Conservation (phyloP, 2,888 invertebrate genomes). For the Periphyllus acericola region DNA sequence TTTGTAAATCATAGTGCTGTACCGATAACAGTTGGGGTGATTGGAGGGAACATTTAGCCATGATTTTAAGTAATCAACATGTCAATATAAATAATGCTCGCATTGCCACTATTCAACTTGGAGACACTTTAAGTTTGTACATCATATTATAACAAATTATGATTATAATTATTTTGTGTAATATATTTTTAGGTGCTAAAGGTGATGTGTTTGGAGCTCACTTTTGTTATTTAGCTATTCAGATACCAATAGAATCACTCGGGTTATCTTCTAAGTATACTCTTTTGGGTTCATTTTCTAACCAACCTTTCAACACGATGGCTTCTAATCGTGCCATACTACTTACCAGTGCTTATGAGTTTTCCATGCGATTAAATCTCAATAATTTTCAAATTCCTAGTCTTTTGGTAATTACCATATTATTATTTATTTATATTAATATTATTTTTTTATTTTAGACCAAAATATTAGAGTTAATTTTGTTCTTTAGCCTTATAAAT, state of each 20-base stretch:
- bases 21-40: slow-evolving; percentile 85
- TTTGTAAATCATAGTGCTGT: slow-evolving; percentile 70
- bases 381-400: slow-evolving; percentile 78
- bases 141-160: not conserved
- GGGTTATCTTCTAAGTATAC: slow-evolving; percentile 74
- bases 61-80: slow-evolving; percentile 89
- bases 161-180: not conserved
- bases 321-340: slow-evolving; percentile 86
- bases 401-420: slow-evolving; percentile 73
- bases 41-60: slow-evolving; percentile 96
- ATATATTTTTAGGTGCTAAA: slow-evolving; percentile 71
- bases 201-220: slow-evolving; percentile 92
- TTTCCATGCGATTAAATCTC: slow-evolving; percentile 84
- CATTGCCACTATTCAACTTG: slow-evolving; percentile 77
- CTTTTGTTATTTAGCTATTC: slow-evolving; percentile 93
- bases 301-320: slow-evolving; percentile 74
- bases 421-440: not conserved
- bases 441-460: slow-evolving; percentile 43
- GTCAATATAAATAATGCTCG: slow-evolving; percentile 80
- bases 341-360: slow-evolving; percentile 95
- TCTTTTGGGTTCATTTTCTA: slow-evolving; percentile 81
- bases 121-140: slow-evolving; percentile 74
- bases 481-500: slow-evolving; percentile 79
- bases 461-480: slow-evolving; percentile 29
- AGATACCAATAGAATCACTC: slow-evolving; percentile 71